Evolutionary conservation across 2,113 vertebrate genomes (phyloP).

Genomic region (Neotragus moschatus): DNA sequence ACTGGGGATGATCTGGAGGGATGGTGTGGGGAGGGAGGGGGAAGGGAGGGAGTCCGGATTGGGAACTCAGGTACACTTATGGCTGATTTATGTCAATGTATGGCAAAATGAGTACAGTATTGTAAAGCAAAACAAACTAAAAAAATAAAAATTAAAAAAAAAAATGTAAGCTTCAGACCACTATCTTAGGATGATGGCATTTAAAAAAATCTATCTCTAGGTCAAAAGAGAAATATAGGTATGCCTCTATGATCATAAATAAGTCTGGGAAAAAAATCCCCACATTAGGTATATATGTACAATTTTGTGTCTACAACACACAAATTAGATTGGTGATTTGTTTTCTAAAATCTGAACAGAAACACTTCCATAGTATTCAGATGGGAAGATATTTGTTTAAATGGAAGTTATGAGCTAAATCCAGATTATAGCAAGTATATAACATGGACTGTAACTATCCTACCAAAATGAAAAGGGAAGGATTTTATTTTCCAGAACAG

Average conservation of each 20-base stretch:
- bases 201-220: background rate
- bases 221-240: background rate
- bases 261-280: background rate
- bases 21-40: too few relatives aligned
- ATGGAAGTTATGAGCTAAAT: background rate
- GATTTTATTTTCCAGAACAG: background rate
- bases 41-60: too few relatives aligned
- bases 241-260: background rate
- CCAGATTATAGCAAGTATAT: background rate
- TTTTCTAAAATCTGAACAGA: slow-evolving; percentile 4
- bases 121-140: too few relatives aligned
- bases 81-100: too few relatives aligned
- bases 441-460: background rate
- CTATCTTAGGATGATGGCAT: background rate
- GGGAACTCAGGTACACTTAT: too few relatives aligned
- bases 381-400: background rate
- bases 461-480: background rate
- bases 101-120: too few relatives aligned
- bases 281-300: background rate
- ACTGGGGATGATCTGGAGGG: too few relatives aligned
- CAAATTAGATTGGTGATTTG: background rate
- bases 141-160: too few relatives aligned
- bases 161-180: background rate
- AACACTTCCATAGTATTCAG: background rate
- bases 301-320: background rate